A percentile compares a stretch with the other conserved stretches of the same genome.
Conservation (phyloP, 1,140 invertebrate species). For the Aphidius ervi region DNA sequence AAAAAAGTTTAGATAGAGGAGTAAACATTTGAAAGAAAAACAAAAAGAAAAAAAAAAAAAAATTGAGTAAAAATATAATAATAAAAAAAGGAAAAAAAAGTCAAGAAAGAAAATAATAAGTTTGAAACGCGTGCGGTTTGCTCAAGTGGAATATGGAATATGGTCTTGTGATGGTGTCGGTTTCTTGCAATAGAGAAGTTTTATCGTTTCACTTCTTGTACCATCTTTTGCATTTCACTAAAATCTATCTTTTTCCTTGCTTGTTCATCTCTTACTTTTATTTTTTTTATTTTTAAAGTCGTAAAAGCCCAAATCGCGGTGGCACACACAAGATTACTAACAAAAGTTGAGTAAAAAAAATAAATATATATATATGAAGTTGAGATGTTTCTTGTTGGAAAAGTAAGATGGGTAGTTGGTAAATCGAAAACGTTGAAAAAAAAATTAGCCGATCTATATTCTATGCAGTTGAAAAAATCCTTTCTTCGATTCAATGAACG, state of each 20-base stretch:
- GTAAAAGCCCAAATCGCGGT: constrained; percentile 22
- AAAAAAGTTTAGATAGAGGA: constrained; percentile 17
- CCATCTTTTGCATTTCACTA: constrained; percentile 1
- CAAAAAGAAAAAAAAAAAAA: constrained; percentile 2
- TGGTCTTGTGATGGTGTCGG: constrained; percentile 5
- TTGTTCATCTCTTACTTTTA: not conserved
- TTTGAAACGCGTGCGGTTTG: constrained; percentile 7
- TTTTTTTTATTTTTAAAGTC: constrained; percentile 11
- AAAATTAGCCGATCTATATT: not conserved
- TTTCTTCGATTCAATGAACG: not conserved
- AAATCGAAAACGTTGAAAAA: not conserved
- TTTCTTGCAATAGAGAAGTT: constrained; percentile 16
- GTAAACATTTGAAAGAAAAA: constrained; percentile 15
- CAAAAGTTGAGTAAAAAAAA: not conserved
- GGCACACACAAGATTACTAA: constrained; percentile 19
- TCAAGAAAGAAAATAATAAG: constrained; percentile 11
- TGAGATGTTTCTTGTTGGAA: constrained; percentile 9
- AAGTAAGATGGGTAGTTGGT: not conserved
- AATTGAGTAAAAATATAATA: constrained; percentile 9
- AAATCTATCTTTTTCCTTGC: constrained; percentile 8
- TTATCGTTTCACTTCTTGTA: constrained; percentile 13
- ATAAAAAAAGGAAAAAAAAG: constrained; percentile 10
- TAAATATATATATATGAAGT: not conserved
- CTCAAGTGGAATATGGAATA: constrained; percentile 22
- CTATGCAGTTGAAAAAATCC: constrained; percentile 2